Evolutionary conservation across 2,113 vertebrate genomes (phyloP).

Genomic region (Synodontis membranacea): DNA sequence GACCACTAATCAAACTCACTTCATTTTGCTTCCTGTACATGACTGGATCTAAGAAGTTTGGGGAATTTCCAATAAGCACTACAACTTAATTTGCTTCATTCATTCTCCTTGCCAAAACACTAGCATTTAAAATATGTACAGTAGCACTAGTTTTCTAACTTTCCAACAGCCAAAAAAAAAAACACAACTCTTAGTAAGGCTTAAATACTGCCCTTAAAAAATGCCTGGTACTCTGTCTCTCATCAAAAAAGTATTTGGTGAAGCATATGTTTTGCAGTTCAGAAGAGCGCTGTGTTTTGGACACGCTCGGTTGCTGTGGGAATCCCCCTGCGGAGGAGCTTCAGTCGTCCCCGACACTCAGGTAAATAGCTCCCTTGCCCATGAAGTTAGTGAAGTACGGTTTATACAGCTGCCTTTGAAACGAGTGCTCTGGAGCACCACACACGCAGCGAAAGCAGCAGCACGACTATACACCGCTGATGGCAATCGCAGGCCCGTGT

Average conservation of each 20-base stretch:
- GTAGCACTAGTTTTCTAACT: background rate
- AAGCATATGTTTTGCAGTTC: conserved; percentile 42
- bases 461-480: conserved; percentile 46
- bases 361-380: conserved; percentile 58
- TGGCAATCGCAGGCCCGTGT: conserved; percentile 53
- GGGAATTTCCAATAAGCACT: background rate
- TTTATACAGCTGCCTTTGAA: conserved; percentile 57
- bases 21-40: background rate
- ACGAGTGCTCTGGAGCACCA: conserved; percentile 53
- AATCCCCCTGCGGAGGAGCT: conserved; percentile 30
- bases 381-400: conserved; percentile 57
- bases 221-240: conserved; percentile 3
- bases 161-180: conserved; percentile 12
- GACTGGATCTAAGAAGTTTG: background rate
- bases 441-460: conserved; percentile 51
- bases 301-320: conserved; percentile 20
- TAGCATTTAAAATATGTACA: background rate
- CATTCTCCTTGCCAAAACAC: background rate
- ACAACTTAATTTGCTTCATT: background rate
- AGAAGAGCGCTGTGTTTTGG: conserved; percentile 38
- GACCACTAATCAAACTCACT: background rate
- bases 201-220: conserved; percentile 2
- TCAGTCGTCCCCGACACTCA: conserved; percentile 55
- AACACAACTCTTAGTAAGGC: background rate
- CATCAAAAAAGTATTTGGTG: conserved; percentile 27